Evolutionary conservation across 2,113 vertebrate species (phyloP).

Genomic region (Notechis scutatus): DNA sequence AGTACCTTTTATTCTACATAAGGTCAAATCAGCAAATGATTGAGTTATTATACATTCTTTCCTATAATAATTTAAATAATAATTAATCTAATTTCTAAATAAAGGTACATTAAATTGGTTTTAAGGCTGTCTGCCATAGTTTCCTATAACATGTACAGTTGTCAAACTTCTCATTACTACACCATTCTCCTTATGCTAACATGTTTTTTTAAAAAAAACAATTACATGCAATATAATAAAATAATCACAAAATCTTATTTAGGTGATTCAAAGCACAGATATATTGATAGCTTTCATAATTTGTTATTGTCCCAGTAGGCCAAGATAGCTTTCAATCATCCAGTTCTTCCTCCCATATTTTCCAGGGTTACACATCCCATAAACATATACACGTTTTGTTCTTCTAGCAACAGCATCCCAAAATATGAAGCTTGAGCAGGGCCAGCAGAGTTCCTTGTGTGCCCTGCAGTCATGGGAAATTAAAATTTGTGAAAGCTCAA

Average conservation of each 20-base stretch:
- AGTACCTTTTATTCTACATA: background rate
- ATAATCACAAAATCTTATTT: background rate
- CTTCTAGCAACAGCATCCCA: conserved; percentile 32
- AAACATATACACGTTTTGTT: conserved; percentile 31
- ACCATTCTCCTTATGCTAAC: background rate
- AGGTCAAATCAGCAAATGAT: background rate
- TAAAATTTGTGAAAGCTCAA: conserved; percentile 6
- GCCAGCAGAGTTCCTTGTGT: conserved; percentile 2
- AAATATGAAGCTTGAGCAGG: conserved; percentile 21
- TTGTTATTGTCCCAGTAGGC: conserved; percentile 3
- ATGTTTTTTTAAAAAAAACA: background rate
- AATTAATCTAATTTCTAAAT: background rate
- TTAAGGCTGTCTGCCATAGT: background rate
- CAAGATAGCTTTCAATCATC: conserved; percentile 2
- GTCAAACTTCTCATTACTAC: background rate
- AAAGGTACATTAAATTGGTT: background rate
- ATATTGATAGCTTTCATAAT: conserved; percentile 1
- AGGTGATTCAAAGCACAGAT: background rate
- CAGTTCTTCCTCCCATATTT: conserved; percentile 30
- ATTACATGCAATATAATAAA: background rate
- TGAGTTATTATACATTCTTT: background rate
- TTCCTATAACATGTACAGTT: background rate
- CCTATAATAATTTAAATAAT: background rate
- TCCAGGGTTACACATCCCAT: conserved; percentile 29
- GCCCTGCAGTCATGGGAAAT: conserved; percentile 28